These are phyloP conservation scores for Mantis religiosa DNA, from an alignment of 2,888 invertebrate genomes.

Conservation along the genomic window DNA sequence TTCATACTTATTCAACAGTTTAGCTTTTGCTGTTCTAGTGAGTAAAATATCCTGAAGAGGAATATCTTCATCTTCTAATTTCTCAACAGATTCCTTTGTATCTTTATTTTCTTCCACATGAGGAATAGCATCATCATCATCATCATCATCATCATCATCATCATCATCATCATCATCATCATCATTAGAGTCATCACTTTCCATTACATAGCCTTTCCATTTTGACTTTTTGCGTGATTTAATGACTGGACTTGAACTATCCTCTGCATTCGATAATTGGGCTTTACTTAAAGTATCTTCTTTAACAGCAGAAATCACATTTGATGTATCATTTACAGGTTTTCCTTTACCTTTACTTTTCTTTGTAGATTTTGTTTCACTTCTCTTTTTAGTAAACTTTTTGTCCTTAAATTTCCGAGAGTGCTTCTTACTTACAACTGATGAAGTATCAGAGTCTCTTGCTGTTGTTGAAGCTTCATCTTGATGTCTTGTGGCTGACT, in stretches of 20 bases:
- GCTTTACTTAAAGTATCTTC: neutral
- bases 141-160: too few relatives aligned
- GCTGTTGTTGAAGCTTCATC: slow-evolving; percentile 1
- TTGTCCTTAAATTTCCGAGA: neutral
- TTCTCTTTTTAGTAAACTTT: neutral
- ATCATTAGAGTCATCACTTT: neutral
- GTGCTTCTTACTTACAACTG: neutral
- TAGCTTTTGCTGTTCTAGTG: neutral
- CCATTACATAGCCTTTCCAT: slow-evolving; percentile 4
- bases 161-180: too few relatives aligned
- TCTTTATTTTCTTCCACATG: neutral
- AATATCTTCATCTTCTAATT: neutral
- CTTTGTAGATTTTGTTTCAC: neutral
- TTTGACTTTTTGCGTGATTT: neutral
- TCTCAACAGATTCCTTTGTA: neutral
- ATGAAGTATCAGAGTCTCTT: slow-evolving; percentile 17
- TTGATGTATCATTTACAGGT: neutral
- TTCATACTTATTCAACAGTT: neutral
- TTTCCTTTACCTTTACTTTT: slow-evolving; percentile 28
- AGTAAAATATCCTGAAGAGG: neutral
- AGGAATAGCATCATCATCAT: neutral
- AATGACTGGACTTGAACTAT: neutral
- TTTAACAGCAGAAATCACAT: neutral
- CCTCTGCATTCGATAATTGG: neutral
- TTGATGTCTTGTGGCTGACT: neutral